These are phyloP conservation scores for Baronia brevicornis DNA, from an alignment of 2,888 invertebrate species.

Conservation along the genomic window DNA sequence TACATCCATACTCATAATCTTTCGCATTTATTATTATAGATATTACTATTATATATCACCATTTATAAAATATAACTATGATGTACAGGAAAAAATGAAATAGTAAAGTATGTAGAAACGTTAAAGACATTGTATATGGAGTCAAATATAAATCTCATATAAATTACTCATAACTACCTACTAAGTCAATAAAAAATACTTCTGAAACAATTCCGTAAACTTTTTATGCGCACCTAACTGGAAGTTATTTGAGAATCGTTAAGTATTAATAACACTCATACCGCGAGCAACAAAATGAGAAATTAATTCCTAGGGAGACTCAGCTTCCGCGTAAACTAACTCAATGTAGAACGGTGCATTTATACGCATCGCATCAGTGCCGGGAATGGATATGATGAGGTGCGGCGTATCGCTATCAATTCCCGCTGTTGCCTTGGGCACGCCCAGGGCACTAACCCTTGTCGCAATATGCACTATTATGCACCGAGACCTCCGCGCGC, in stretches of 20 bases:
- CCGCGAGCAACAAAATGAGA: slow-evolving; percentile 20
- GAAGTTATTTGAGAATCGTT: slow-evolving; percentile 24
- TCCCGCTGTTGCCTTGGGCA: slow-evolving; percentile 53
- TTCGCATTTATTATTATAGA: too few species aligned
- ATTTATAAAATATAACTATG: too few species aligned
- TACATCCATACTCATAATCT: too few species aligned
- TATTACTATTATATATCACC: too few species aligned
- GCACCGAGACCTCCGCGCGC: slow-evolving; percentile 28
- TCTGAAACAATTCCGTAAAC: too few species aligned
- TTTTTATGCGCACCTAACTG: too few species aligned
- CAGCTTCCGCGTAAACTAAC: slow-evolving; percentile 31
- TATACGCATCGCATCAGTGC: slow-evolving; percentile 36
- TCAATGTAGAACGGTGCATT: slow-evolving; percentile 34
- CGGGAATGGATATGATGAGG: slow-evolving; percentile 43
- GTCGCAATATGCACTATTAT: slow-evolving; percentile 43
- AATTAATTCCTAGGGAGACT: slow-evolving; percentile 22
- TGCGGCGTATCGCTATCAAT: slow-evolving; percentile 45
- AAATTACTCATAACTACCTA: slow-evolving; percentile 6
- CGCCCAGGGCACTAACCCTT: slow-evolving; percentile 66
- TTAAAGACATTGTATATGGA: too few species aligned
- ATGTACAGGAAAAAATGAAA: too few species aligned
- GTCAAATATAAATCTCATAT: too few species aligned
- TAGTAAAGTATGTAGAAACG: too few species aligned
- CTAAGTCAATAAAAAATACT: too few species aligned
- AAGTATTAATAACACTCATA: slow-evolving; percentile 21